Percentiles rank a stretch among this genome's conserved stretches.
Evolutionary conservation across 2,797 vertebrate species (phyloP).

Genomic region (Hoplostethus mediterraneus): DNA sequence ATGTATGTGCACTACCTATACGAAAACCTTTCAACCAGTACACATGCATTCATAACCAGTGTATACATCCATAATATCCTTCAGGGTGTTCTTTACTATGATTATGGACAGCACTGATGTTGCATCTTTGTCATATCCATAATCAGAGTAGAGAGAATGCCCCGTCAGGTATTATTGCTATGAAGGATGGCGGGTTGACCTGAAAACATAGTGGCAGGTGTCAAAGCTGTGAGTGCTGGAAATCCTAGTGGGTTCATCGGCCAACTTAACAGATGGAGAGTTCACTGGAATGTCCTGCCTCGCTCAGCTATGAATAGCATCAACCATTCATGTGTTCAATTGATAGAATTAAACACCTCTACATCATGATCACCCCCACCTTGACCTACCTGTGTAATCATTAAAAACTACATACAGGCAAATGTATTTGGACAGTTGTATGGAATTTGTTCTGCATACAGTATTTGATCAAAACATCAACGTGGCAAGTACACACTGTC

Average conservation of each 20-base stretch:
- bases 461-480: slow-evolving; percentile 21
- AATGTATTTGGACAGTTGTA: background rate
- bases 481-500: background rate
- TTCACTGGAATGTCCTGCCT: slow-evolving; percentile 57
- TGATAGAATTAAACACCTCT: slow-evolving; percentile 15
- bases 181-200: slow-evolving; percentile 51
- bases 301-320: slow-evolving; percentile 63
- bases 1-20: background rate
- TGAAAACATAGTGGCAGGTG: slow-evolving; percentile 71
- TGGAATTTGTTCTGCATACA: background rate
- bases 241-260: slow-evolving; percentile 46
- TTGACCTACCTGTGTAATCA: slow-evolving; percentile 1
- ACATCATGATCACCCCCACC: background rate
- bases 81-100: background rate
- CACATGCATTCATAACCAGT: background rate
- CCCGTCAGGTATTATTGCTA: slow-evolving; percentile 20
- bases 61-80: slow-evolving; percentile 19
- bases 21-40: background rate
- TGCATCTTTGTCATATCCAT: slow-evolving; percentile 25
- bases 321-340: slow-evolving; percentile 49
- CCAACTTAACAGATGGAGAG: slow-evolving; percentile 75
- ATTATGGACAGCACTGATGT: slow-evolving; percentile 6
- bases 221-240: slow-evolving; percentile 76
- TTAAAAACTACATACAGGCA: background rate
- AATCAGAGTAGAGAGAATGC: slow-evolving; percentile 2